A percentile compares a stretch with the other conserved stretches of the same genome.
Conservation (phyloP, 2,888 invertebrate genomes). For the Cheilosia scutellata region DNA sequence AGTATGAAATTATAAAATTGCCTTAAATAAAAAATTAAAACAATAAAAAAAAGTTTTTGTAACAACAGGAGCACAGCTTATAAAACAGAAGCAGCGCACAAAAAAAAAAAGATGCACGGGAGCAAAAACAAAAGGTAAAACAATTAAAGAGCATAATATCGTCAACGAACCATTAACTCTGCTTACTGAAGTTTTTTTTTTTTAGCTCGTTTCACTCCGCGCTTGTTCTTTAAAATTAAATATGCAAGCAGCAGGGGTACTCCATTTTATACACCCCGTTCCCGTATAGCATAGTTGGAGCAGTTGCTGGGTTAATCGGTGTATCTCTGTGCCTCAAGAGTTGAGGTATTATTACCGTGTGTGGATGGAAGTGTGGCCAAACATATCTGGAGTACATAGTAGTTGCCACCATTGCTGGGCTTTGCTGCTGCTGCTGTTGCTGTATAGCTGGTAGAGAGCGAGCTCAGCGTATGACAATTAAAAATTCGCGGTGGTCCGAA, state of each 20-base stretch:
- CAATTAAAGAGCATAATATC: slow-evolving; percentile 74
- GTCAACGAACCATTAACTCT: slow-evolving; percentile 73
- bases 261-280: not conserved
- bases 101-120: slow-evolving; percentile 41
- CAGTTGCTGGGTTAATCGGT: slow-evolving; percentile 30
- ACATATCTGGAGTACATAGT: slow-evolving; percentile 46
- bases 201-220: slow-evolving; percentile 1
- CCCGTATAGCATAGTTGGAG: slow-evolving; percentile 6
- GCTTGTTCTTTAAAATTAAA: slow-evolving; percentile 47
- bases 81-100: slow-evolving; percentile 3
- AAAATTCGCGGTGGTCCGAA: slow-evolving; percentile 54
- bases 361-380: slow-evolving; percentile 35
- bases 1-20: slow-evolving; percentile 56
- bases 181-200: slow-evolving; percentile 45
- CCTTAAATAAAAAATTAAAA: slow-evolving; percentile 2
- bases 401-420: slow-evolving; percentile 5
- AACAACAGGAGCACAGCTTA: no score
- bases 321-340: slow-evolving; percentile 32
- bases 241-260: slow-evolving; percentile 46
- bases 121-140: slow-evolving; percentile 66
- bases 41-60: not conserved
- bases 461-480: slow-evolving; percentile 31
- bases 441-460: slow-evolving; percentile 18
- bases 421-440: not conserved
- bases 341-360: slow-evolving; percentile 20